Evolutionary conservation across 2,888 invertebrate species (phyloP).

Genomic region (Barypeithes pellucidus): DNA sequence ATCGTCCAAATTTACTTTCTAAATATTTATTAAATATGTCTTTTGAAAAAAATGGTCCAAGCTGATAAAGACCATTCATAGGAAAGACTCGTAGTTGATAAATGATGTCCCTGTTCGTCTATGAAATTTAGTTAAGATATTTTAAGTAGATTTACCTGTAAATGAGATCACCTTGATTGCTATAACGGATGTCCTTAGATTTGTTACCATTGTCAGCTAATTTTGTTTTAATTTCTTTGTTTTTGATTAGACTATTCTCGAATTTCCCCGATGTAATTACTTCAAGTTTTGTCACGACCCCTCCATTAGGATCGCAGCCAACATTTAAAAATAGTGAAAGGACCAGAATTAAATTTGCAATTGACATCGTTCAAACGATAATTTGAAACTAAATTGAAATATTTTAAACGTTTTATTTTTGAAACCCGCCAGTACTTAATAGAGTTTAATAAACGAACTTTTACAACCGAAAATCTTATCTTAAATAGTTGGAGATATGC

Average conservation of each 20-base stretch:
- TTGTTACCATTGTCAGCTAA: constrained; percentile 43
- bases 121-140: no score
- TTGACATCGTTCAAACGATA: constrained; percentile 47
- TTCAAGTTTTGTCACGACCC: constrained; percentile 44
- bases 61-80: no score
- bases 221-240: constrained; percentile 44
- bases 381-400: constrained; percentile 34
- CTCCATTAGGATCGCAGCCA: constrained; percentile 34
- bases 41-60: no score
- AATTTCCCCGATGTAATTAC: constrained; percentile 42
- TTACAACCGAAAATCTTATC: constrained; percentile 28
- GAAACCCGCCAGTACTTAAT: constrained; percentile 36
- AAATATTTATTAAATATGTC: no score
- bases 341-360: constrained; percentile 38
- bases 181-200: constrained; percentile 56
- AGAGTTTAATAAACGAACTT: constrained; percentile 21
- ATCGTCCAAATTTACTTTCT: no score
- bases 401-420: constrained; percentile 33
- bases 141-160: constrained; percentile 47
- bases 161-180: constrained; percentile 59
- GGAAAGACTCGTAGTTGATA: no score
- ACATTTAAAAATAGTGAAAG: constrained; percentile 32
- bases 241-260: constrained; percentile 24
- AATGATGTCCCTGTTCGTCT: no score
- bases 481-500: constrained; percentile 31